Base-by-base conservation (phyloP, 2,888 invertebrate genomes). In the Cotesia congregata region DNA sequence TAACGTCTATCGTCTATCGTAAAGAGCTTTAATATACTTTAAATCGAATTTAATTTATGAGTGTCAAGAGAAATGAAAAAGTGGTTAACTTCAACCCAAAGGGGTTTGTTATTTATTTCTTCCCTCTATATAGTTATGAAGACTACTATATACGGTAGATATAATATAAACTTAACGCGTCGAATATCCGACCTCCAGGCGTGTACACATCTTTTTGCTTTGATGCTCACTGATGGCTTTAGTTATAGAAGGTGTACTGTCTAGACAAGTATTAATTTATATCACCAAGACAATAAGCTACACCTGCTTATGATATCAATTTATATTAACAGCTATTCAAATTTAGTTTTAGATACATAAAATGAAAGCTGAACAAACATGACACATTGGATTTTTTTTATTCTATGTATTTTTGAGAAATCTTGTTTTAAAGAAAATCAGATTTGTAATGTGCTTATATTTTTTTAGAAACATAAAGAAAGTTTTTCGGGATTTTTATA, bases 121-220 rank as follows among this genome's bases (percentile, higher is more conserved):
- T 30, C 30, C 30, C 30, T 30, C 30, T 30, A 30, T 30, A 30
- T 3, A 30, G 30, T 30, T 30, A 30, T 30, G 30, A 30, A 30
- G 15, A 17, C 41, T 15, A 50, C 41, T 15, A 50, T 15, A 50
- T 15, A 20, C 80, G 79, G 0, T 30, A 30, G 30, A 30, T 30
- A 3, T 30, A 30, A 30, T 30, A 4, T 30, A 30, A 30, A 30
- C 84, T 84, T 85, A 85, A 86, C 85, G 86, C 82, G 85, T 77
- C 77, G 78, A 81, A 82, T 80, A 80, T 85, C 85, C 71, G 80
- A 79, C 71, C 74, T 65, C 61, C 61, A 1, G 75, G 41, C 68
- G 41, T 67, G 67, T 65, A 79, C 75, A 76, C 76, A 79, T 77
- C 74, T 75, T 64, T 75, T 78, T 77, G 65, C 67, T 59, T 64